A percentile compares a stretch with the other conserved stretches of the same genome.
phyloP scores from a whole-genome alignment of 2,797 vertebrate genomes.

The Strix occidentalis region DNA sequence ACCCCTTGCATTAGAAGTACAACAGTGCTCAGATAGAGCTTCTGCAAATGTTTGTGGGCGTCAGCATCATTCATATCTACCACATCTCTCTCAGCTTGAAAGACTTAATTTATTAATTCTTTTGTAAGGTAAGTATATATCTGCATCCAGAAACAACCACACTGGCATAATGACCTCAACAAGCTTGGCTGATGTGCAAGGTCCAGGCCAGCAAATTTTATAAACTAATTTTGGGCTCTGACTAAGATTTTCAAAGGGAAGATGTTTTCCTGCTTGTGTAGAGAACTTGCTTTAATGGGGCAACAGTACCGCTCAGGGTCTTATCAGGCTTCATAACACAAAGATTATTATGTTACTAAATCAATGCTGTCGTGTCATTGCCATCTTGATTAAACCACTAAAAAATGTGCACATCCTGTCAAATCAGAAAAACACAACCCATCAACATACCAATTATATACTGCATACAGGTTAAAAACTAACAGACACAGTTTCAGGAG shows the following conservation, averaged over 20 bases:
- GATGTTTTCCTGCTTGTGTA: neutral
- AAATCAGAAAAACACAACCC: neutral
- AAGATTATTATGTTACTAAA: neutral
- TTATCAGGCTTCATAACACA: neutral
- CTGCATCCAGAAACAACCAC: neutral
- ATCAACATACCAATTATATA: neutral
- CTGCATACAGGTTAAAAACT: neutral
- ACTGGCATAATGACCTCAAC: accelerated
- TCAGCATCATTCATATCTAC: neutral
- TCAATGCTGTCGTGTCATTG: neutral
- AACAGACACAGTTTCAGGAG: neutral
- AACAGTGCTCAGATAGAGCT: neutral
- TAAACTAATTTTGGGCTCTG: neutral
- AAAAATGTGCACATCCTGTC: neutral
- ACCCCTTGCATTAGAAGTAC: neutral
- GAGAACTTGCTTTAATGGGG: neutral
- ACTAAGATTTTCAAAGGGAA: neutral
- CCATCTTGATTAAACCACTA: neutral
- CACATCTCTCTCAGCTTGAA: neutral
- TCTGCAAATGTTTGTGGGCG: neutral
- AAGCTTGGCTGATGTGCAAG: neutral
- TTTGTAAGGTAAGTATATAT: neutral
- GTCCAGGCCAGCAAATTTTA: neutral
- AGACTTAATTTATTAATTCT: neutral
- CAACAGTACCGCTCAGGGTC: neutral